Conservation (phyloP, 2,888 invertebrate genomes). For the Psylliodes chrysocephalus region DNA sequence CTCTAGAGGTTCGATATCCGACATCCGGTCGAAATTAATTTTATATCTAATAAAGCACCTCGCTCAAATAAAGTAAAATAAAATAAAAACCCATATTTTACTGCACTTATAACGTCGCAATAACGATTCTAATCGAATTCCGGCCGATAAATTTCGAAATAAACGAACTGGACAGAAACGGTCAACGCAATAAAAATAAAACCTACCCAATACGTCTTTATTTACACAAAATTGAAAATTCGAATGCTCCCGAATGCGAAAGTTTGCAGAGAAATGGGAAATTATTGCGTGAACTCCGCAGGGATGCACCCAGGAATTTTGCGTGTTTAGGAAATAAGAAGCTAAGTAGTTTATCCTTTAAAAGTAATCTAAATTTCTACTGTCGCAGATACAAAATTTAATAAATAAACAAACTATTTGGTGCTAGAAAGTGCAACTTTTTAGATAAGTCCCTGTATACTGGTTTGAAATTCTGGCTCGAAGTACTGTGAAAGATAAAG, state of each 20-base stretch:
- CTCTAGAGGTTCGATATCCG: constrained; percentile 23
- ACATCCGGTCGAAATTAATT: constrained; percentile 22
- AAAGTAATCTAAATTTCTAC: no score
- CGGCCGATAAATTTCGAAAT: constrained; percentile 41
- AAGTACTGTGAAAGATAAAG: no score
- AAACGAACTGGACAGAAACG: constrained; percentile 35
- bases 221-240: constrained; percentile 44
- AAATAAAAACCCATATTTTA: constrained; percentile 33
- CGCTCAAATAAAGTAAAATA: constrained; percentile 26
- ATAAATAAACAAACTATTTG: no score
- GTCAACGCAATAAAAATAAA: constrained; percentile 45
- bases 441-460: no score
- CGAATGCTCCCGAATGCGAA: constrained; percentile 26
- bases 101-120: constrained; percentile 24
- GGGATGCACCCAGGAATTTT: constrained; percentile 2
- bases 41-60: constrained; percentile 32
- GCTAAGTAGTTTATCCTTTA: neutral
- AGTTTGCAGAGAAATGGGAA: constrained; percentile 22
- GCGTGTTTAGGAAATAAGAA: neutral
- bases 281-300: constrained; percentile 14
- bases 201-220: constrained; percentile 47
- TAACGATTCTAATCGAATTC: constrained; percentile 38
- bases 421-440: no score
- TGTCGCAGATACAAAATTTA: no score
- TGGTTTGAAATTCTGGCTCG: no score